Conservation (phyloP, 2,113 vertebrate species). For the Phalacrocorax aristotelis region DNA sequence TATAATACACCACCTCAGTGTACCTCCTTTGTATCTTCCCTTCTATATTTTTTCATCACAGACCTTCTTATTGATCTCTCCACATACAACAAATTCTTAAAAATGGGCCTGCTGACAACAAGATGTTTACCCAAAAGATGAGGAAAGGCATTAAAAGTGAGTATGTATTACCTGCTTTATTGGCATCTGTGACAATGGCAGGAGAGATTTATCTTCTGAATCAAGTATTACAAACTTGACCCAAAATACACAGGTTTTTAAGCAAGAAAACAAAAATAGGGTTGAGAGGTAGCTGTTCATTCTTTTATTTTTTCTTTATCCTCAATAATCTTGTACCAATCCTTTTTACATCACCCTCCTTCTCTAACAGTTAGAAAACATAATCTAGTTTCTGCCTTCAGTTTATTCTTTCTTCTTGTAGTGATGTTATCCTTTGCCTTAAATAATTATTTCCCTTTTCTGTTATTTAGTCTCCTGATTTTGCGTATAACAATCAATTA, state of each 20-base stretch:
- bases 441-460: neutral
- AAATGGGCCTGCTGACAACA: neutral
- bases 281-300: neutral
- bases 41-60: neutral
- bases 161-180: neutral
- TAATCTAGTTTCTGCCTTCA: neutral
- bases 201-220: neutral
- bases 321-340: neutral
- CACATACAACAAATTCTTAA: neutral
- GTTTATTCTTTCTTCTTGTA: neutral
- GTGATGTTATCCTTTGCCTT: neutral
- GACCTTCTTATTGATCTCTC: neutral
- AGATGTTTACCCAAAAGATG: neutral
- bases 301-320: neutral
- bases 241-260: neutral
- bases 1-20: neutral
- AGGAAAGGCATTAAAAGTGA: neutral
- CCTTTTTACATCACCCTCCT: neutral
- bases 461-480: neutral
- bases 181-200: neutral
- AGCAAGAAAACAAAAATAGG: neutral
- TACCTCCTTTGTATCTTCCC: neutral
- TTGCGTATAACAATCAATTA: slow-evolving; percentile 24
- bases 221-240: neutral
- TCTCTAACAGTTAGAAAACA: neutral